A percentile compares a stretch with the other conserved stretches of the same genome.
These are phyloP conservation scores for Platanista minor DNA, from an alignment of 2,113 vertebrate species.

Conservation along the genomic window DNA sequence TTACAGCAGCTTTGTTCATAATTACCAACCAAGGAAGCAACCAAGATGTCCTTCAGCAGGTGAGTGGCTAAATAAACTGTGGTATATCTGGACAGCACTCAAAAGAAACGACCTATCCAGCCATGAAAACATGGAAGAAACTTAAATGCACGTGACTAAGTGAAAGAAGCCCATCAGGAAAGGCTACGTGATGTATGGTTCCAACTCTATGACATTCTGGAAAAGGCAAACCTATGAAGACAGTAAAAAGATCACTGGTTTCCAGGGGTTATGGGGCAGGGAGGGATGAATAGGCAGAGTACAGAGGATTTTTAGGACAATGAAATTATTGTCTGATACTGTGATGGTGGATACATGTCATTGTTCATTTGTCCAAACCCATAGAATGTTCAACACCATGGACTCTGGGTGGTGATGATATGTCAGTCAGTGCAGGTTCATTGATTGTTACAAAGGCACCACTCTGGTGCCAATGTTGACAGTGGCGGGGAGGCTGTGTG, in stretches of 20 bases:
- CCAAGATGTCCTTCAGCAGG: background rate
- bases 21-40: background rate
- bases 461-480: background rate
- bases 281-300: background rate
- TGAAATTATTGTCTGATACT: background rate
- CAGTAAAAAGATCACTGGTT: background rate
- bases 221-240: background rate
- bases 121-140: background rate
- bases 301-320: background rate
- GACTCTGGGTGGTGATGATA: background rate
- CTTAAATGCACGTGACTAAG: background rate
- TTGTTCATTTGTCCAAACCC: background rate
- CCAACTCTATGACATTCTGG: background rate
- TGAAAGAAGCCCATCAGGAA: background rate
- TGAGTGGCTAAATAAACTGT: background rate
- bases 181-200: too few species aligned
- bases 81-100: background rate
- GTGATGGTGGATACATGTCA: background rate
- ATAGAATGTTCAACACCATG: background rate
- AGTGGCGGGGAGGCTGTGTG: background rate
- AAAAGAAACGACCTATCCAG: background rate
- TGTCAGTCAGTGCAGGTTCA: background rate
- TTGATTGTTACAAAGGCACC: background rate
- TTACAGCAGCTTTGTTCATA: background rate
- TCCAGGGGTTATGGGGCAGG: accelerated